Percentiles rank a stretch among this genome's conserved stretches.
phyloP scores from a whole-genome alignment of 2,888 invertebrate species.

The Tyria jacobaeae region DNA sequence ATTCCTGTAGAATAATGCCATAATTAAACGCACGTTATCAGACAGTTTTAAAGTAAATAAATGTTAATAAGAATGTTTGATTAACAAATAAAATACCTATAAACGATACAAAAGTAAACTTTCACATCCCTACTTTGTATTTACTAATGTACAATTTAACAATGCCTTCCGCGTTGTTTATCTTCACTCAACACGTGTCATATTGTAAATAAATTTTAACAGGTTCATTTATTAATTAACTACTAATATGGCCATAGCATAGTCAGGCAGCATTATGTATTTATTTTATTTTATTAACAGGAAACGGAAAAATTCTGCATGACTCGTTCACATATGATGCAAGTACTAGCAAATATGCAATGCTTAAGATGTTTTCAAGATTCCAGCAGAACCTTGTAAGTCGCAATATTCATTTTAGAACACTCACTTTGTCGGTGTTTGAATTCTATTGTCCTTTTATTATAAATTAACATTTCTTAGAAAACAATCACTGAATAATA shows the following conservation, averaged over 20 bases:
- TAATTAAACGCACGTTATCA: constrained; percentile 16
- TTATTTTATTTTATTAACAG: constrained; percentile 29
- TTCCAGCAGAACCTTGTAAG: neutral
- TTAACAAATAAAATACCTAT: constrained; percentile 1
- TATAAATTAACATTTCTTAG: constrained; percentile 2
- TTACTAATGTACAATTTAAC: constrained; percentile 32
- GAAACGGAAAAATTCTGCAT: constrained; percentile 31
- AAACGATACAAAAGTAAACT: constrained; percentile 18
- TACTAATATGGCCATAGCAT: constrained; percentile 37
- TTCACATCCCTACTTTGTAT: constrained; percentile 27
- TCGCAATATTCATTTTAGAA: constrained; percentile 6
- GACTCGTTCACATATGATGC: constrained; percentile 13
- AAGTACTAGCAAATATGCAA: constrained; percentile 9
- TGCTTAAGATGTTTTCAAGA: constrained; percentile 6
- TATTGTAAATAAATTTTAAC: constrained; percentile 44
- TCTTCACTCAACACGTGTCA: constrained; percentile 44
- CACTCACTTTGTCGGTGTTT: constrained; percentile 6
- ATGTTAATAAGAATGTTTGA: constrained; percentile 8
- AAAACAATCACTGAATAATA: neutral
- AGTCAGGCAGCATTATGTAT: constrained; percentile 26
- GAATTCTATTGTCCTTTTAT: constrained; percentile 10
- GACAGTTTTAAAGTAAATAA: constrained; percentile 11
- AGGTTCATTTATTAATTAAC: constrained; percentile 39
- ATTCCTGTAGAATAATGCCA: neutral
- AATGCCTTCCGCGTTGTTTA: constrained; percentile 45